Conservation (phyloP, 2,113 vertebrate species). For the Platichthys flesus region DNA sequence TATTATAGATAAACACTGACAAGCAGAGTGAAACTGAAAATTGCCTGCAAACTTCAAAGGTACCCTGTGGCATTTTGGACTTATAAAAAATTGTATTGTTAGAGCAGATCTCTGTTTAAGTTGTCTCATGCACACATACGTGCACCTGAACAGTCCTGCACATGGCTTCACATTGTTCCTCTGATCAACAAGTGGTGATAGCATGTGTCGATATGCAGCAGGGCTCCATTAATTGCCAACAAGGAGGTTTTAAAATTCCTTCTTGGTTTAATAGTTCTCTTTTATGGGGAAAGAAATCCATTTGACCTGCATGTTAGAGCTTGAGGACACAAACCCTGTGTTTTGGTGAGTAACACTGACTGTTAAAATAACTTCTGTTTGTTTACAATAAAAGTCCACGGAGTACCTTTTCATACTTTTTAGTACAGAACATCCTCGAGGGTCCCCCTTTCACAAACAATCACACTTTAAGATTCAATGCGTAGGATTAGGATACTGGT, state of each 20-base stretch:
- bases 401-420: not conserved
- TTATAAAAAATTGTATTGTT: not conserved
- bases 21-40: slow-evolving; percentile 17
- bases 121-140: not conserved
- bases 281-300: not conserved
- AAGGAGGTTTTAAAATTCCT: not conserved
- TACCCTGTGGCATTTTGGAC: not conserved
- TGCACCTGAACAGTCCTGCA: not conserved
- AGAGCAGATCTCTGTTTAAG: not conserved
- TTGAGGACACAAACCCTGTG: not conserved
- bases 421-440: slow-evolving; percentile 17
- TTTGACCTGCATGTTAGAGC: not conserved
- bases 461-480: not conserved
- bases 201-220: no score
- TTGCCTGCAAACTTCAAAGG: not conserved
- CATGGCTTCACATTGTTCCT: no score
- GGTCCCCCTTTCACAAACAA: slow-evolving; percentile 15
- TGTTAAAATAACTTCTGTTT: slow-evolving; percentile 1
- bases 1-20: slow-evolving; percentile 32
- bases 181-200: no score
- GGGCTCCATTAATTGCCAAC: no score
- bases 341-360: not conserved
- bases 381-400: not conserved
- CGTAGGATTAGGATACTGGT: not conserved
- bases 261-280: no score